Percentiles rank a stretch among this genome's conserved stretches.
phyloP scores from a whole-genome alignment of 2,797 vertebrate genomes.

The Cottoperca gobio region DNA sequence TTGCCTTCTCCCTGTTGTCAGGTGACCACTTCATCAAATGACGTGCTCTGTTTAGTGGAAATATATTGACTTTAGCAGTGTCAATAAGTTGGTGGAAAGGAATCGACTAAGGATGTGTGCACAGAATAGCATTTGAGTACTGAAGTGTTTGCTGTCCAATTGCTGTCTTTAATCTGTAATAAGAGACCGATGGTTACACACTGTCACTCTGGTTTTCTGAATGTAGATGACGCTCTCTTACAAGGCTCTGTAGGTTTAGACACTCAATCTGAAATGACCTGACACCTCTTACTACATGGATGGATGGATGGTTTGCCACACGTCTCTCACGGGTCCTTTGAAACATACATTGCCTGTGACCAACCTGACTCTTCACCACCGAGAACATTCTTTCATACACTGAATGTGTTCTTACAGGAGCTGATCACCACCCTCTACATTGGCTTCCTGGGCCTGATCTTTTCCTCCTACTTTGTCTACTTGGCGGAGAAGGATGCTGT shows the following conservation, averaged over 20 bases:
- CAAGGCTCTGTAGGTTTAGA: not conserved
- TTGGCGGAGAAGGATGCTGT: constrained; percentile 93
- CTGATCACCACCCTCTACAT: constrained; percentile 93
- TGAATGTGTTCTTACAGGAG: constrained; percentile 81
- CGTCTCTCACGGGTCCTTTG: not conserved
- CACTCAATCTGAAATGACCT: not conserved
- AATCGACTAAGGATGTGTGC: not conserved
- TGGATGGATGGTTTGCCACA: too few relatives aligned
- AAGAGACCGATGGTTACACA: not conserved
- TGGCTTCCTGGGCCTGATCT: constrained; percentile 93
- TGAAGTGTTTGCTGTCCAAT: not conserved
- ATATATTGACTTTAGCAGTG: constrained; percentile 12
- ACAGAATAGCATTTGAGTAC: not conserved
- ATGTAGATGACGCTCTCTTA: not conserved
- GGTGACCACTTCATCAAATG: constrained; percentile 47
- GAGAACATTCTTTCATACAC: not conserved
- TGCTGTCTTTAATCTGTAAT: not conserved
- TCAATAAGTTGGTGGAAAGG: constrained; percentile 10
- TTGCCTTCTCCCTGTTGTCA: constrained; percentile 43
- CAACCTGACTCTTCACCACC: not conserved
- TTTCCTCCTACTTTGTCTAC: constrained; percentile 95
- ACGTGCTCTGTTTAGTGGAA: constrained; percentile 56
- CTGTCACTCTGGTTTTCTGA: not conserved
- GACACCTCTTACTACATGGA: not conserved
- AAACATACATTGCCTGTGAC: too few relatives aligned